Conservation (phyloP, 2,888 invertebrate genomes). For the Alviniconcha strummeri region DNA sequence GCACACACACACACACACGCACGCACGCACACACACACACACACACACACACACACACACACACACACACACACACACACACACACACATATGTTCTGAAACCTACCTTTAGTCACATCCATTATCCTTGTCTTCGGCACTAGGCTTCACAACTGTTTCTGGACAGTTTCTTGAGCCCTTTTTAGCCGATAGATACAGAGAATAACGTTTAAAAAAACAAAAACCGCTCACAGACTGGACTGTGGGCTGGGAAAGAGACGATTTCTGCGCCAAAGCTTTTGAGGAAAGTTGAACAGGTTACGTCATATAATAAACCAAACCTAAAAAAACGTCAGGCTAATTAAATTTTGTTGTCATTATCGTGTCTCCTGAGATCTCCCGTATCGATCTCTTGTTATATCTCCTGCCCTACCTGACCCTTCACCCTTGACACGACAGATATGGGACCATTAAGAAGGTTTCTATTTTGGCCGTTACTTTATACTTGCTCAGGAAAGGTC, state of each 20-base stretch:
- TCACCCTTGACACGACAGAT: too few species aligned
- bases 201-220: background rate
- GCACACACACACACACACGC: background rate
- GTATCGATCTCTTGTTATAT: too few species aligned
- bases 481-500: background rate
- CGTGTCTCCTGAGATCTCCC: too few species aligned
- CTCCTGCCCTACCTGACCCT: too few species aligned
- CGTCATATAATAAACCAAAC: too few species aligned
- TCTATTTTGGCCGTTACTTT: background rate
- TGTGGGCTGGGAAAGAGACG: background rate
- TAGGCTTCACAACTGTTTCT: background rate
- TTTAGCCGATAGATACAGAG: background rate
- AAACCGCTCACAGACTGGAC: background rate
- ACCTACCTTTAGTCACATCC: background rate
- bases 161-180: background rate
- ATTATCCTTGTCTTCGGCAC: background rate
- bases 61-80: background rate
- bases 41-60: constrained; percentile 7
- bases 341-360: too few species aligned
- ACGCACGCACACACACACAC: constrained; percentile 10
- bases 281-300: too few species aligned
- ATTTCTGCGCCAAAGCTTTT: background rate
- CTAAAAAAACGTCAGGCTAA: too few species aligned
- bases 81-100: background rate
- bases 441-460: background rate